Conservation (phyloP, 2,888 invertebrate species). For the Eupithecia subumbrata region DNA sequence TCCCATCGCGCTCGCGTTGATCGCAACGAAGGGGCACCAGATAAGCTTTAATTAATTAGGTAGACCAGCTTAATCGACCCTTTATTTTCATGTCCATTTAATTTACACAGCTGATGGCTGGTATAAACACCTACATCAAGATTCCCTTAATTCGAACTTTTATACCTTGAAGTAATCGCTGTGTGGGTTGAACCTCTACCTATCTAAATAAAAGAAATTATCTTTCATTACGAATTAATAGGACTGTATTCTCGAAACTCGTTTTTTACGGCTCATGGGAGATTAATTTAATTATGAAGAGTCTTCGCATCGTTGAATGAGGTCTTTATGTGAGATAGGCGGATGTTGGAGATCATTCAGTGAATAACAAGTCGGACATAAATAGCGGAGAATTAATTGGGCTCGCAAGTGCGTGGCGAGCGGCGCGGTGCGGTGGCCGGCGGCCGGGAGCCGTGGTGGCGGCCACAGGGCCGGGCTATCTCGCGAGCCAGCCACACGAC, state of each 20-base stretch:
- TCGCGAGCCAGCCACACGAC: constrained; percentile 21
- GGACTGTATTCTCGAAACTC: constrained; percentile 36
- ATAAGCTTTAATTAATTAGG: constrained; percentile 74
- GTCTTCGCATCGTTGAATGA: constrained; percentile 38
- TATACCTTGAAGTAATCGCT: constrained; percentile 48
- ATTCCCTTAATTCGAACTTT: constrained; percentile 63
- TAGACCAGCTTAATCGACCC: constrained; percentile 65
- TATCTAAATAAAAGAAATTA: constrained; percentile 42
- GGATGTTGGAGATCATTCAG: constrained; percentile 44
- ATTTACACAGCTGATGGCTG: constrained; percentile 68
- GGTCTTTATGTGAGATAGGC: constrained; percentile 35
- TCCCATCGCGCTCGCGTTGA: constrained; percentile 65
- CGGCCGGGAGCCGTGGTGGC: constrained; percentile 18
- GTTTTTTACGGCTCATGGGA: constrained; percentile 37
- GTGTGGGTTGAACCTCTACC: constrained; percentile 41
- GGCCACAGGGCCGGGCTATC: constrained; percentile 41
- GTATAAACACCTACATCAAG: constrained; percentile 69
- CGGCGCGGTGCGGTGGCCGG: constrained; percentile 1
- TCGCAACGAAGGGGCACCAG: constrained; percentile 57
- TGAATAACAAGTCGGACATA: constrained; percentile 40
- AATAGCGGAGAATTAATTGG: constrained; percentile 47
- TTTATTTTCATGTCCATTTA: constrained; percentile 69
- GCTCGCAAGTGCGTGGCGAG: constrained; percentile 21
- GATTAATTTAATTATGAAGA: constrained; percentile 43
- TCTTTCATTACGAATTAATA: constrained; percentile 41